phyloP scores from a whole-genome alignment of 2,797 vertebrate genomes.

The Eleutherodactylus coqui region DNA sequence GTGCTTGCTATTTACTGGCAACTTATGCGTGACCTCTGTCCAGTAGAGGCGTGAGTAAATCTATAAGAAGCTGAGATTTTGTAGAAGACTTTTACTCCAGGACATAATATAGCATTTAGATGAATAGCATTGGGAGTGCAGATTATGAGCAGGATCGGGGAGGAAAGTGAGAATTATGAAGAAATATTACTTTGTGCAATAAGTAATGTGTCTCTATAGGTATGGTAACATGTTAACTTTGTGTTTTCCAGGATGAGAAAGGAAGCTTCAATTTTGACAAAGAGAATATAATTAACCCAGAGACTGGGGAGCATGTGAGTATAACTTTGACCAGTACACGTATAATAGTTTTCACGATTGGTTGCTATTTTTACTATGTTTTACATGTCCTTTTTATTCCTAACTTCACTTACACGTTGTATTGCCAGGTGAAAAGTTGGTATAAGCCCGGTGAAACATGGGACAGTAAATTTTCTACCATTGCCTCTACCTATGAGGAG shows the following conservation, averaged over 20 bases:
- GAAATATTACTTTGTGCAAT: too few species aligned
- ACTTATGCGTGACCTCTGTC: neutral
- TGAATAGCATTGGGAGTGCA: too few species aligned
- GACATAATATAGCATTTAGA: too few species aligned
- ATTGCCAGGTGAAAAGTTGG: conserved; percentile 85
- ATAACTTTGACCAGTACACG: neutral
- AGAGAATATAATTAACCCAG: conserved; percentile 83
- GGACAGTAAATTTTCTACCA: conserved; percentile 93
- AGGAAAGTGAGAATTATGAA: too few species aligned
- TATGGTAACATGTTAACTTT: neutral
- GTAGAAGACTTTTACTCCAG: too few species aligned
- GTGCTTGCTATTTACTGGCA: neutral
- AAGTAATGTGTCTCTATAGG: neutral
- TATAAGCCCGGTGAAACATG: conserved; percentile 88
- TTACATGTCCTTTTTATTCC: neutral
- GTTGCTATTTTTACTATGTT: neutral
- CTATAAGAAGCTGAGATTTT: too few species aligned
- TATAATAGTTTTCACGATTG: neutral
- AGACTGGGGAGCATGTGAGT: conserved; percentile 86
- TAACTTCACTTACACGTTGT: neutral
- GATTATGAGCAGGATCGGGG: too few species aligned
- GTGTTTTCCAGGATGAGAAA: conserved; percentile 78
- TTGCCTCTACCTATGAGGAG: conserved; percentile 90
- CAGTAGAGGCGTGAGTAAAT: neutral
- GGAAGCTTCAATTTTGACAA: conserved; percentile 88